Conservation (phyloP, 2,797 vertebrate species). For the Coilia nasus region DNA sequence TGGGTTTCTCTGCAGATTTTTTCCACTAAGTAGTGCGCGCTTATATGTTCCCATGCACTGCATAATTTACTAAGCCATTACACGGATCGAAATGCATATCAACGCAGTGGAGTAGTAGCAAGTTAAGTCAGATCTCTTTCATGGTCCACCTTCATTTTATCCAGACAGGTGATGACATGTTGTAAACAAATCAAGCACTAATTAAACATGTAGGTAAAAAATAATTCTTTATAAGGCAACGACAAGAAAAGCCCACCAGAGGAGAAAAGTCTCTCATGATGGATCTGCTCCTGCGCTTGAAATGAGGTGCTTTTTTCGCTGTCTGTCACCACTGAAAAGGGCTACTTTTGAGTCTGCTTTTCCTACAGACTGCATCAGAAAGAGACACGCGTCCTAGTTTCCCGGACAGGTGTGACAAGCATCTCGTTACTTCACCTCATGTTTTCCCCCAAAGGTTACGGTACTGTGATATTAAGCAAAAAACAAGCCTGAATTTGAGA, state of each 20-base stretch:
- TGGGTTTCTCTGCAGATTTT: constrained; percentile 9
- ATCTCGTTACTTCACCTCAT: constrained; percentile 45
- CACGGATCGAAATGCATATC: neutral
- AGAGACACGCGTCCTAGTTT: constrained; percentile 48
- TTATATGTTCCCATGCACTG: constrained; percentile 3
- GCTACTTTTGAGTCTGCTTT: constrained; percentile 43
- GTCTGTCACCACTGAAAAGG: constrained; percentile 32
- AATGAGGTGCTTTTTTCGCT: neutral
- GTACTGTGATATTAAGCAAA: constrained; percentile 44
- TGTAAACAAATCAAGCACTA: constrained; percentile 50
- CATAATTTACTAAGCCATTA: constrained; percentile 21
- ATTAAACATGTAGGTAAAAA: constrained; percentile 49
- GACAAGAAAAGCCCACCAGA: constrained; percentile 1
- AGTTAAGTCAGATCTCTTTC: constrained; percentile 16
- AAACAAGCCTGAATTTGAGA: constrained; percentile 35
- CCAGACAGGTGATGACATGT: constrained; percentile 53
- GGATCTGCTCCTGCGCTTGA: constrained; percentile 18
- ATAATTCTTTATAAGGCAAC: constrained; percentile 31
- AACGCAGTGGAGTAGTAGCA: neutral
- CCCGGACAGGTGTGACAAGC: constrained; percentile 48
- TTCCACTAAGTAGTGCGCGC: constrained; percentile 12
- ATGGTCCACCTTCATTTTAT: neutral
- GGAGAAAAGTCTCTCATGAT: constrained; percentile 25
- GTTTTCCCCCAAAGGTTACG: constrained; percentile 40
- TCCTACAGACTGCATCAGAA: constrained; percentile 37